A percentile compares a stretch with the other conserved stretches of the same genome.
These are phyloP conservation scores for Carettochelys insculpta DNA, from an alignment of 2,113 vertebrate genomes.

Conservation along the genomic window DNA sequence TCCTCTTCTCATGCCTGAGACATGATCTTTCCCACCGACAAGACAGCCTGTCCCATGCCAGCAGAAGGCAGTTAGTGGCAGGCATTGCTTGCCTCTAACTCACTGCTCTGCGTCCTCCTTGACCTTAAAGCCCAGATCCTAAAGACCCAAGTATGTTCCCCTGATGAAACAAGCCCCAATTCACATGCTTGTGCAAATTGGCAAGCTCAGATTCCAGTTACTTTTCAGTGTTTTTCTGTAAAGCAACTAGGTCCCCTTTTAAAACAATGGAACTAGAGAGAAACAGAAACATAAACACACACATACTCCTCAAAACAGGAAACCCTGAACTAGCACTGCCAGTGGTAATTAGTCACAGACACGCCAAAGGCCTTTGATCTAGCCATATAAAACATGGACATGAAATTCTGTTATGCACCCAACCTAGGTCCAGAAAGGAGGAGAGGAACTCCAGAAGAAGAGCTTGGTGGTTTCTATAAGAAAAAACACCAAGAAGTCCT, in stretches of 20 bases:
- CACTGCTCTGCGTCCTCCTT: background rate
- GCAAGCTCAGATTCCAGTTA: background rate
- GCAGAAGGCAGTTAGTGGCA: background rate
- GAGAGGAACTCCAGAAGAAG: background rate
- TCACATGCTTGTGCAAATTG: background rate
- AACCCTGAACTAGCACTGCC: background rate
- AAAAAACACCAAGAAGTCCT: too few species aligned
- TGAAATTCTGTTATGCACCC: background rate
- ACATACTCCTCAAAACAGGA: background rate
- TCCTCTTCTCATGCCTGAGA: rapidly evolving
- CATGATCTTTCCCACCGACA: background rate
- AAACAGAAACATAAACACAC: background rate
- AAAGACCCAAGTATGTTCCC: background rate
- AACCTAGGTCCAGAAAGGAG: background rate
- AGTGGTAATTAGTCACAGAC: background rate
- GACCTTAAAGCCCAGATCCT: background rate
- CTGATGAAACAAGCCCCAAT: background rate
- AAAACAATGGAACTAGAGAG: background rate
- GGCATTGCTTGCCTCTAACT: background rate
- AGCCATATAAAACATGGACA: background rate
- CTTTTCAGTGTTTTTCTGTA: background rate
- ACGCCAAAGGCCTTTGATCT: background rate
- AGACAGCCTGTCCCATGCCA: background rate
- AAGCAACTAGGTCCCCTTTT: background rate
- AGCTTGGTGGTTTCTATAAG: background rate